Percentiles rank a stretch among this genome's conserved stretches.
phyloP scores from a whole-genome alignment of 1,140 invertebrate species.

The Drosophila sturtevanti region DNA sequence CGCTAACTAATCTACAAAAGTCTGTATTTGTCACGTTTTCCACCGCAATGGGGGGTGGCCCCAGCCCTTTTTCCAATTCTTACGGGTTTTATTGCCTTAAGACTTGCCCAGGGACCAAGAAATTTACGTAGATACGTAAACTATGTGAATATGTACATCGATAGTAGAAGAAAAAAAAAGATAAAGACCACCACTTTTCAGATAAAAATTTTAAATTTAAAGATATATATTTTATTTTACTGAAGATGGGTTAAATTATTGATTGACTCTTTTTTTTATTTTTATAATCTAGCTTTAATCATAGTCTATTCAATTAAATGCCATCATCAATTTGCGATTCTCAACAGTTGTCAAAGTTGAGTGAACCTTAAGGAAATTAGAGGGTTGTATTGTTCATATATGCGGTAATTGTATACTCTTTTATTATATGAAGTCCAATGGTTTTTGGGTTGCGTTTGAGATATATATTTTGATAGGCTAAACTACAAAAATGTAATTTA shows the following conservation, averaged over 20 bases:
- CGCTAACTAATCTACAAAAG: slow-evolving; percentile 38
- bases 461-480: no score
- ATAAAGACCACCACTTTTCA: background rate
- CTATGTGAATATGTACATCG: background rate
- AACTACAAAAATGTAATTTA: no score
- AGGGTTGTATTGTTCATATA: slow-evolving; percentile 46
- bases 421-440: background rate
- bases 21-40: slow-evolving; percentile 58
- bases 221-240: background rate
- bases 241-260: background rate
- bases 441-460: background rate
- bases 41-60: slow-evolving; percentile 19
- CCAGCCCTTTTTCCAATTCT: slow-evolving; percentile 4
- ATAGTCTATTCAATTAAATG: slow-evolving; percentile 38
- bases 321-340: slow-evolving; percentile 49
- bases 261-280: slow-evolving; percentile 6
- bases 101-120: background rate
- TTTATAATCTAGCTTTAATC: slow-evolving; percentile 38
- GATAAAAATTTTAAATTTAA: background rate
- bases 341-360: slow-evolving; percentile 52
- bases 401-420: slow-evolving; percentile 36
- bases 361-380: slow-evolving; percentile 12
- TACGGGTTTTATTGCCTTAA: slow-evolving; percentile 7
- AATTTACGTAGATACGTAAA: background rate
- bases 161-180: background rate